These are phyloP conservation scores for Machimus rusticus DNA, from an alignment of 2,888 invertebrate species.

Conservation along the genomic window DNA sequence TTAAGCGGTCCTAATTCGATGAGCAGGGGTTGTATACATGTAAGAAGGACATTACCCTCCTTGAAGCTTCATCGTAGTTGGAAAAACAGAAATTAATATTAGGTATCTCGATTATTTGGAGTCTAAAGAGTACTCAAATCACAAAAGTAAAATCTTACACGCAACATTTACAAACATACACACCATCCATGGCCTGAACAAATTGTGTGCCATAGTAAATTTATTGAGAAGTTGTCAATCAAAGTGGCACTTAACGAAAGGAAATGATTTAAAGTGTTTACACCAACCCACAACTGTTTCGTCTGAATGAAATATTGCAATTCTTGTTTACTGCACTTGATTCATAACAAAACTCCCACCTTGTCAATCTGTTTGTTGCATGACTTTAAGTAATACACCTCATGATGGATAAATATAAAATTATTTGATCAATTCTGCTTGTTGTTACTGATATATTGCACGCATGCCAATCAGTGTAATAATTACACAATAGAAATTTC, in stretches of 20 bases:
- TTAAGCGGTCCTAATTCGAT: too few relatives aligned
- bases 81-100: too few relatives aligned
- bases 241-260: not conserved
- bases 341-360: not conserved
- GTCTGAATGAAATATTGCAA: not conserved
- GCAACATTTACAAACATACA: too few relatives aligned
- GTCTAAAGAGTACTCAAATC: too few relatives aligned
- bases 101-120: too few relatives aligned
- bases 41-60: too few relatives aligned
- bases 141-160: too few relatives aligned
- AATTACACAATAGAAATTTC: not conserved
- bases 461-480: not conserved
- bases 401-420: slow-evolving; percentile 9
- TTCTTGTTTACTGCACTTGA: not conserved
- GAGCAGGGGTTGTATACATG: too few relatives aligned
- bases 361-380: not conserved
- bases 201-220: not conserved
- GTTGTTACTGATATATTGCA: not conserved
- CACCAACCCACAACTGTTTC: not conserved
- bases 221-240: not conserved
- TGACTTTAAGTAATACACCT: not conserved
- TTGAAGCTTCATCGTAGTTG: too few relatives aligned
- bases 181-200: not conserved
- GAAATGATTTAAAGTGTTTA: not conserved
- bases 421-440: slow-evolving; percentile 24